These are phyloP conservation scores for Datnioides undecimradiatus DNA, from an alignment of 2,113 vertebrate genomes.

Conservation along the genomic window DNA sequence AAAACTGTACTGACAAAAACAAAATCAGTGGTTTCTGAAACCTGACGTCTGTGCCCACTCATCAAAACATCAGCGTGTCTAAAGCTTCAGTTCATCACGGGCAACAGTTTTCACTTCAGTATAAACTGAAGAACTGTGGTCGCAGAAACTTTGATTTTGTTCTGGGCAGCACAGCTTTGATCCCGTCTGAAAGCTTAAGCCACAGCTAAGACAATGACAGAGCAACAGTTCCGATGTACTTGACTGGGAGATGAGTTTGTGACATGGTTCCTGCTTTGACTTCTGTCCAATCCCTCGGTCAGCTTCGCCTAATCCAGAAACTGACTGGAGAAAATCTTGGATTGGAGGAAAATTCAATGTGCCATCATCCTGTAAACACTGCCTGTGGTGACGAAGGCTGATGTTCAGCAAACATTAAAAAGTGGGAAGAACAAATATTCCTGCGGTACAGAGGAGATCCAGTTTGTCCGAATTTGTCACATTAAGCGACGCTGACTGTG, in stretches of 20 bases:
- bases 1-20: too few relatives aligned
- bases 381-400: background rate
- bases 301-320: background rate
- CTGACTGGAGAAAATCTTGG: background rate
- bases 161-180: background rate
- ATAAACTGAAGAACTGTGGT: background rate
- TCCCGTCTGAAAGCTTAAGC: background rate
- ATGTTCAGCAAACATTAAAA: constrained; percentile 4
- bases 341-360: background rate
- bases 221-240: background rate
- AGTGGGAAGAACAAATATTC: background rate
- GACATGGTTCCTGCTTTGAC: background rate
- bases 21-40: too few relatives aligned
- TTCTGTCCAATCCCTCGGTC: background rate
- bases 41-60: too few relatives aligned
- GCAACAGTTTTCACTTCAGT: background rate
- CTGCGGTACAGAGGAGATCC: background rate
- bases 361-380: background rate
- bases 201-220: background rate
- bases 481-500: background rate
- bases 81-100: too few relatives aligned
- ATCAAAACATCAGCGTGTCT: too few relatives aligned
- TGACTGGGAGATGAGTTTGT: background rate
- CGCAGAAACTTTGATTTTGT: background rate
- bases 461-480: constrained; percentile 1